phyloP scores from a whole-genome alignment of 2,888 invertebrate species.

The Pocota personata region DNA sequence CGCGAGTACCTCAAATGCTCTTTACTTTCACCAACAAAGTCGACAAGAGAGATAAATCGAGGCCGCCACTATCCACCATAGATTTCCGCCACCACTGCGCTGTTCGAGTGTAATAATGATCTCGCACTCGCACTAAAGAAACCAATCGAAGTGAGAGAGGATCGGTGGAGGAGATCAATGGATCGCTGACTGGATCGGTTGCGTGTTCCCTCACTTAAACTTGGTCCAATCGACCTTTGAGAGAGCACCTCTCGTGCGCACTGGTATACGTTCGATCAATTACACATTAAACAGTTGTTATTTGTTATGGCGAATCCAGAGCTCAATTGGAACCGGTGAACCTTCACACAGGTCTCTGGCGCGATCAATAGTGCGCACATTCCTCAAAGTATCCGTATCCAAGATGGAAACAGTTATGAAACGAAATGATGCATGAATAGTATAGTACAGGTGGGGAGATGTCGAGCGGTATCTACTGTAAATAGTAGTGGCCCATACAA shows the following conservation, averaged over 20 bases:
- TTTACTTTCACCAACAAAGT: constrained; percentile 68
- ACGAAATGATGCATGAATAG: constrained; percentile 55
- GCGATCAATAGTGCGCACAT: constrained; percentile 56
- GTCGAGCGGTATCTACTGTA: background rate
- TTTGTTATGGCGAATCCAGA: constrained; percentile 59
- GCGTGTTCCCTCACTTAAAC: constrained; percentile 56
- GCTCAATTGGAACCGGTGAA: constrained; percentile 67
- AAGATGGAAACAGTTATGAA: constrained; percentile 72
- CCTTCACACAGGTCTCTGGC: constrained; percentile 44
- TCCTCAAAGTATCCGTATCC: constrained; percentile 57
- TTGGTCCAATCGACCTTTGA: constrained; percentile 59
- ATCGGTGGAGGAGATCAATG: constrained; percentile 31
- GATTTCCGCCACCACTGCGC: constrained; percentile 15
- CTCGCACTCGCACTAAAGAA: constrained; percentile 40
- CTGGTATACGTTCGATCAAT: constrained; percentile 65
- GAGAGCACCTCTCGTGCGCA: constrained; percentile 21
- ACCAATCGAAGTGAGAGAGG: background rate
- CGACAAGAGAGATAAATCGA: constrained; percentile 61
- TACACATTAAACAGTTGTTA: constrained; percentile 70
- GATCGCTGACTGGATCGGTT: constrained; percentile 30
- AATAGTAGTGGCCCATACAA: constrained; percentile 32
- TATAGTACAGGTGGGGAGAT: constrained; percentile 25
- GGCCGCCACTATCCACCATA: constrained; percentile 50
- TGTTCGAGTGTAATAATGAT: constrained; percentile 55
- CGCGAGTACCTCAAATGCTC: constrained; percentile 64